Evolutionary conservation across 2,797 vertebrate genomes (phyloP), one percentile per base, ranked within the genome.

Genomic region (Rhodeus uyekii): DNA sequence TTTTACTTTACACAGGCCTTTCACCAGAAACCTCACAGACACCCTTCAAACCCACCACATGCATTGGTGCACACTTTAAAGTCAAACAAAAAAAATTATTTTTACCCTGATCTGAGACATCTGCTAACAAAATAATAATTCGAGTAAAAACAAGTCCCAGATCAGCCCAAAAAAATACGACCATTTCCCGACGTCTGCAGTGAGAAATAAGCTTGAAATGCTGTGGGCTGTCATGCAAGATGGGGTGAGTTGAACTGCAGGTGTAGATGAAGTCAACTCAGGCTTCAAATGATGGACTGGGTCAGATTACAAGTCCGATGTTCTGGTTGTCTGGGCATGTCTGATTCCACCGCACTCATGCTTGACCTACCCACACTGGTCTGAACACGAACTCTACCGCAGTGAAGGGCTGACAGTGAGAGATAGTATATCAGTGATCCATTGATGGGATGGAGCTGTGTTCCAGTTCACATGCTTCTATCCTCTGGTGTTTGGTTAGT

Each of bases 21-120:
- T 36, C 14, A 29, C 74, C 48, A 39, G 4, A 18, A 76, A 68
- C 63, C 63, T 36, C 58, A 76, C 77, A 39, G 32, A n/a, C n/a
- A 10, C 18, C 19, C 39, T 77, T 67, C 44, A 42, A 34, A 76
- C 60, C 18, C 44, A 71, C 72, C 80, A 64, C 88, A 90, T 92
- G 91, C 89, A 86, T 36, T 64, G 2, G 18, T 80, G n/a, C 27
- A 75, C 46, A 68, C 19, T n/a, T n/a, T n/a, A n/a, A n/a, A n/a
- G n/a, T n/a, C n/a, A n/a, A n/a, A n/a, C n/a, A n/a, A n/a, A n/a
- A n/a, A 60, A 78, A 61, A 5, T 36, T 27, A 22, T 46, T 63
- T 50, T n/a, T 18, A 36, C 29, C 24, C 63, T 81, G 63, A 68
- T 80, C 48, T 34, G 39, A 76, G 76, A 82, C 58, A 36, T 65